Conservation (phyloP, 2,888 invertebrate genomes). For the Chloromyia formosa region DNA sequence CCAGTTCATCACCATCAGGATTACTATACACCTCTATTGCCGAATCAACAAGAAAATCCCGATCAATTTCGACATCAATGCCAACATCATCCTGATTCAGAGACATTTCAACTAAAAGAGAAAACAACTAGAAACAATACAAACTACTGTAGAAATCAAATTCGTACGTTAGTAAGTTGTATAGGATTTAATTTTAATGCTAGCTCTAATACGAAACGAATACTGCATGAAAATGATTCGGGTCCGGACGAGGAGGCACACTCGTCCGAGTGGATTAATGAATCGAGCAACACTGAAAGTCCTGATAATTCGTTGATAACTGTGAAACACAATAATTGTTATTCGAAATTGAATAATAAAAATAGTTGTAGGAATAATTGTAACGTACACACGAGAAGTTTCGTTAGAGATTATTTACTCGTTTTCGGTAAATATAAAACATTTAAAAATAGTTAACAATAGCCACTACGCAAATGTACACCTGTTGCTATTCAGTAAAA, state of each 20-base stretch:
- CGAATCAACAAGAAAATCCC: neutral
- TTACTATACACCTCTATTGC: neutral
- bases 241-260: neutral
- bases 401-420: constrained; percentile 47
- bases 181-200: constrained; percentile 22
- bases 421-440: constrained; percentile 50
- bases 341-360: constrained; percentile 15
- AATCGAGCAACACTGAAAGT: neutral
- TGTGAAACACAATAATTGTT: constrained; percentile 26
- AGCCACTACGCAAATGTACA: neutral
- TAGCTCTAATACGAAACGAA: neutral
- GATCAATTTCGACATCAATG: constrained; percentile 3
- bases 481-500: neutral
- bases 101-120: neutral
- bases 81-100: neutral
- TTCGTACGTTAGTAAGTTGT: constrained; percentile 38
- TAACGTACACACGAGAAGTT: constrained; percentile 46
- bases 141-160: constrained; percentile 31
- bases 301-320: neutral
- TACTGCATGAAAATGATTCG: neutral
- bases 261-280: too few relatives aligned
- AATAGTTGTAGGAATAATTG: constrained; percentile 34
- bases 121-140: neutral
- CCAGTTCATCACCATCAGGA: neutral
- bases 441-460: constrained; percentile 49